phyloP scores from a whole-genome alignment of 2,888 invertebrate genomes.

The Andrena trimmerana region DNA sequence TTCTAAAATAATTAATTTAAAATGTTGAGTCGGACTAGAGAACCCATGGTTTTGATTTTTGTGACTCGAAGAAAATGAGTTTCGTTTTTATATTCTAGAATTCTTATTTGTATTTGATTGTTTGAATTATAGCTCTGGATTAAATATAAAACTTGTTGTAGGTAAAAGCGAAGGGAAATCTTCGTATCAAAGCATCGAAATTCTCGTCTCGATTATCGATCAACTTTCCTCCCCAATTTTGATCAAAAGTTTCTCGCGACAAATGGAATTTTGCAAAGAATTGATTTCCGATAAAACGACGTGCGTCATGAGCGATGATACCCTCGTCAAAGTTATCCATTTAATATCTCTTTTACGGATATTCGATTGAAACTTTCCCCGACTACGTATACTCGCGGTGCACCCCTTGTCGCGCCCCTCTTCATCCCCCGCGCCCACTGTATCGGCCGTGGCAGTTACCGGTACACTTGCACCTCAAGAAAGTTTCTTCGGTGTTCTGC shows the following conservation, averaged over 20 bases:
- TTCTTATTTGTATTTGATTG: too few relatives aligned
- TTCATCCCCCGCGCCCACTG: slow-evolving; percentile 48
- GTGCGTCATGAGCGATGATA: slow-evolving; percentile 38
- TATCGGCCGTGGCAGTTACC: slow-evolving; percentile 66
- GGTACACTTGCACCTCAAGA: slow-evolving; percentile 75
- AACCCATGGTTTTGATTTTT: too few relatives aligned
- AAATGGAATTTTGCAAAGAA: slow-evolving; percentile 15
- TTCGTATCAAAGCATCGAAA: background rate
- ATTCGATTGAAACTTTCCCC: slow-evolving; percentile 71
- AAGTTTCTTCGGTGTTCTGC: slow-evolving; percentile 83
- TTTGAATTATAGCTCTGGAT: too few relatives aligned
- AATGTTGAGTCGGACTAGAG: too few relatives aligned
- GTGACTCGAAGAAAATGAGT: too few relatives aligned
- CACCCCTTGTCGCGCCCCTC: slow-evolving; percentile 30
- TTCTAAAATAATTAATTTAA: too few relatives aligned
- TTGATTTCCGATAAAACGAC: slow-evolving; percentile 19
- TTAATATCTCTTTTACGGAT: slow-evolving; percentile 69
- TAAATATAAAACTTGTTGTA: too few relatives aligned
- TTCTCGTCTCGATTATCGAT: background rate
- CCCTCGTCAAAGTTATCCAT: slow-evolving; percentile 63
- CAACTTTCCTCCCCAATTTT: background rate
- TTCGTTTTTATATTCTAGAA: too few relatives aligned
- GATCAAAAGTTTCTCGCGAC: background rate
- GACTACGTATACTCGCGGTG: slow-evolving; percentile 51
- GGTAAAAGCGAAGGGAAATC: too few relatives aligned